phyloP scores from a whole-genome alignment of 2,113 vertebrate genomes.

The Delphinapterus leucas region DNA sequence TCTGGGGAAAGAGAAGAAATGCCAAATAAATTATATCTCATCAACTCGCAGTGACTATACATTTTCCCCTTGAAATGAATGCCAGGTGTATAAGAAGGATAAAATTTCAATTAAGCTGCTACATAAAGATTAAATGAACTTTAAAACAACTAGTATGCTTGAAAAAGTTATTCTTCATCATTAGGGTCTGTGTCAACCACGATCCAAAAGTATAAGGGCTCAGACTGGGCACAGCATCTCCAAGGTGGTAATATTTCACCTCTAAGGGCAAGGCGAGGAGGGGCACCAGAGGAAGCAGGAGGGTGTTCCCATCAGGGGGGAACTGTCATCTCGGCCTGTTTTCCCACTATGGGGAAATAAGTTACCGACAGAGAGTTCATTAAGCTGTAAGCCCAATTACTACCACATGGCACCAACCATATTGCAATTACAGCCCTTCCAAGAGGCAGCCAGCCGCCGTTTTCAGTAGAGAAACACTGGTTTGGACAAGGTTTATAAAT shows the following conservation, averaged over 20 bases:
- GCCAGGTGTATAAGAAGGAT: conserved; percentile 26
- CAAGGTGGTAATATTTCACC: conserved; percentile 58
- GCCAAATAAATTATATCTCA: conserved; percentile 28
- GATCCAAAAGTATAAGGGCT: conserved; percentile 50
- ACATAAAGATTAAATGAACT: conserved; percentile 78
- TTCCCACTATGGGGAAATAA: conserved; percentile 76
- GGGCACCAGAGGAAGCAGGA: conserved; percentile 61
- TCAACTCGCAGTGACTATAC: not conserved
- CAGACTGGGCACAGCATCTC: conserved; percentile 31
- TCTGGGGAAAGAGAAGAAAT: not conserved
- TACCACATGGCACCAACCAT: conserved; percentile 78
- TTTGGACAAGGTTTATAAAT: conserved; percentile 84
- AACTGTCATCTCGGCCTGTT: conserved; percentile 72
- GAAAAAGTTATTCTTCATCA: conserved; percentile 75
- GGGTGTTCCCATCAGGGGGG: conserved; percentile 69
- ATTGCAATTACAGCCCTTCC: conserved; percentile 68
- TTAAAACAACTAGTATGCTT: conserved; percentile 75
- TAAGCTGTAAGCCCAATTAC: conserved; percentile 85
- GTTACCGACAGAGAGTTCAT: conserved; percentile 79
- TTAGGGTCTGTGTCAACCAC: conserved; percentile 52
- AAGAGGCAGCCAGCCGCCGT: conserved; percentile 72
- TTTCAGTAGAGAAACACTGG: conserved; percentile 82
- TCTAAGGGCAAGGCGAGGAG: conserved; percentile 77
- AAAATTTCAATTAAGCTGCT: conserved; percentile 67
- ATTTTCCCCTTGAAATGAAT: conserved; percentile 25